These are phyloP conservation scores for Carassius auratus DNA, from an alignment of 2,113 vertebrate species.

Conservation along the genomic window DNA sequence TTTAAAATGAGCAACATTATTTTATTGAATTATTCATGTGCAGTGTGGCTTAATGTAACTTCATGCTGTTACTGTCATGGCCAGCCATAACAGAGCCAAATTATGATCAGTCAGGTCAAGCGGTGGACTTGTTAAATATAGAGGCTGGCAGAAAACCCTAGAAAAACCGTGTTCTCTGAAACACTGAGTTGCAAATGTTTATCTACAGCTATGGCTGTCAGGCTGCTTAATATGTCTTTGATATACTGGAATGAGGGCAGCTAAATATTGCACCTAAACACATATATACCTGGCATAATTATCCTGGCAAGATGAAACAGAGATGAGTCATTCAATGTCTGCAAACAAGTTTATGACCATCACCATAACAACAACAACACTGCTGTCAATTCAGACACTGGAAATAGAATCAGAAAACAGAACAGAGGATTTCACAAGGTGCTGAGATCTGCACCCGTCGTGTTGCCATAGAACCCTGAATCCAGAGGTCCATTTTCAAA, in stretches of 20 bases:
- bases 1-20: not conserved
- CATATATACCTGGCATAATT: not conserved
- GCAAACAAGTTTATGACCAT: constrained; percentile 43
- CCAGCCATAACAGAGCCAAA: constrained; percentile 7
- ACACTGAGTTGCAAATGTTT: constrained; percentile 1
- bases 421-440: not conserved
- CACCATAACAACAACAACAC: constrained; percentile 43
- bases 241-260: not conserved
- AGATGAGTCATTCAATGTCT: constrained; percentile 36
- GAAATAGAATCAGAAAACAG: constrained; percentile 28
- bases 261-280: not conserved
- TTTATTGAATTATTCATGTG: constrained; percentile 2
- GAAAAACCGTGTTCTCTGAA: not conserved
- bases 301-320: not conserved
- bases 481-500: not conserved
- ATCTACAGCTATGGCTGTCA: not conserved
- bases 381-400: not conserved
- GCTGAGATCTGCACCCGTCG: not conserved
- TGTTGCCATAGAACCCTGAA: constrained; percentile 12
- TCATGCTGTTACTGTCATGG: not conserved
- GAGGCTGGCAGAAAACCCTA: not conserved
- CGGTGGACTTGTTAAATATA: not conserved
- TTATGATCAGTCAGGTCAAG: not conserved
- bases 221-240: constrained; percentile 1
- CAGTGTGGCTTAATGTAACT: constrained; percentile 1